These are phyloP conservation scores for Entelurus aequoreus DNA, from an alignment of 2,113 vertebrate genomes.

Conservation along the genomic window DNA sequence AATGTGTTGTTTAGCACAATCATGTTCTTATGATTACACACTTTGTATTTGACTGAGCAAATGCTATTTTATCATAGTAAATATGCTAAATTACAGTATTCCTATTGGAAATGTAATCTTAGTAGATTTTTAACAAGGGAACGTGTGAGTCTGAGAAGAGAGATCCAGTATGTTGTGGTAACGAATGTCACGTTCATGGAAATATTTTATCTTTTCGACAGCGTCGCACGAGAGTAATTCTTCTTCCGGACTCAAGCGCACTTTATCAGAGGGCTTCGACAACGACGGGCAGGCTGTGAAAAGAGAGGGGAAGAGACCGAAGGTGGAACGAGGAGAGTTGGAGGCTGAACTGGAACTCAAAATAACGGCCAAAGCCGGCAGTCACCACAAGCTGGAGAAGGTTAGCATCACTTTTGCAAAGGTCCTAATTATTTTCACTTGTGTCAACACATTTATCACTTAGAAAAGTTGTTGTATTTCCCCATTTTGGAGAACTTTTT, in stretches of 20 bases:
- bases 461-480: no score
- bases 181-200: not conserved
- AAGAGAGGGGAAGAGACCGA: conserved; percentile 68
- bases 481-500: no score
- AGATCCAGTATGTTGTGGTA: not conserved
- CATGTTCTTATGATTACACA: no score
- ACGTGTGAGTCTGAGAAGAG: no score
- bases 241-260: conserved; percentile 64
- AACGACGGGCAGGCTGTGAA: conserved; percentile 41
- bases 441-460: no score
- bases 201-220: conserved; percentile 7
- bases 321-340: conserved; percentile 65
- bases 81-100: no score
- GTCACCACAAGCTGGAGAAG: conserved; percentile 87
- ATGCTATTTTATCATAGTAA: no score
- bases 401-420: conserved; percentile 55
- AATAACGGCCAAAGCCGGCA: conserved; percentile 81
- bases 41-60: no score
- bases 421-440: no score
- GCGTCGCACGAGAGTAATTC: conserved; percentile 49
- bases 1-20: no score
- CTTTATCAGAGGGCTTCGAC: conserved; percentile 59
- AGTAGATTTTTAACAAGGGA: no score
- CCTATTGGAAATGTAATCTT: no score
- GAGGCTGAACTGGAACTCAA: conserved; percentile 93